Conservation (phyloP, 2,113 vertebrate genomes). For the Setophaga coronata region DNA sequence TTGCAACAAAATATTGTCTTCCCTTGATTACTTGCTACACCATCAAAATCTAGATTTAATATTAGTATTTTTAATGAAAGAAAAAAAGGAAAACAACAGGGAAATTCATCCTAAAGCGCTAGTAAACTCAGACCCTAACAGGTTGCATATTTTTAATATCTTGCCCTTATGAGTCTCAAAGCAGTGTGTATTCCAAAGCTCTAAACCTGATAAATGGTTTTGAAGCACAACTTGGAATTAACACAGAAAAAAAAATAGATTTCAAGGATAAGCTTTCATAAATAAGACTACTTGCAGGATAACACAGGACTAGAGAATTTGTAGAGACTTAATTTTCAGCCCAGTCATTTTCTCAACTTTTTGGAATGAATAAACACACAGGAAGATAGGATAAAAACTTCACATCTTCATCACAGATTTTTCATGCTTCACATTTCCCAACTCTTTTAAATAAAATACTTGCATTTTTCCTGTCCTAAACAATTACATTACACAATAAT, state of each 20-base stretch:
- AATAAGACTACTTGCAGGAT: conserved; percentile 7
- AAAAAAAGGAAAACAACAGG: background rate
- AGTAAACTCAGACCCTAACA: background rate
- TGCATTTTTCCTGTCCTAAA: background rate
- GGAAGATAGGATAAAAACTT: background rate
- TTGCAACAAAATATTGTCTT: background rate
- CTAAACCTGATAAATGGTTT: background rate
- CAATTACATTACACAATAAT: background rate
- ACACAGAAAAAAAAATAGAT: conserved; percentile 38
- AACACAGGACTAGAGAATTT: background rate
- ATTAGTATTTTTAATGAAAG: background rate
- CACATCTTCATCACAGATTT: conserved; percentile 14
- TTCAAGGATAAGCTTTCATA: conserved; percentile 1
- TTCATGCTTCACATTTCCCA: background rate
- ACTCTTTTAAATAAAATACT: background rate
- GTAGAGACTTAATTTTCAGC: background rate
- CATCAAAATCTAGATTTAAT: background rate
- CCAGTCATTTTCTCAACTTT: background rate
- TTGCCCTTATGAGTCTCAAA: background rate
- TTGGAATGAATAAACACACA: conserved; percentile 18
- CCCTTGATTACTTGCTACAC: background rate
- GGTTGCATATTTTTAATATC: background rate
- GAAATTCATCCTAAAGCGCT: background rate
- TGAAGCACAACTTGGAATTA: conserved; percentile 36
- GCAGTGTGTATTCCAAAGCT: background rate